Conservation (phyloP, 1,140 invertebrate genomes). For the Metopolophium dirhodum region DNA sequence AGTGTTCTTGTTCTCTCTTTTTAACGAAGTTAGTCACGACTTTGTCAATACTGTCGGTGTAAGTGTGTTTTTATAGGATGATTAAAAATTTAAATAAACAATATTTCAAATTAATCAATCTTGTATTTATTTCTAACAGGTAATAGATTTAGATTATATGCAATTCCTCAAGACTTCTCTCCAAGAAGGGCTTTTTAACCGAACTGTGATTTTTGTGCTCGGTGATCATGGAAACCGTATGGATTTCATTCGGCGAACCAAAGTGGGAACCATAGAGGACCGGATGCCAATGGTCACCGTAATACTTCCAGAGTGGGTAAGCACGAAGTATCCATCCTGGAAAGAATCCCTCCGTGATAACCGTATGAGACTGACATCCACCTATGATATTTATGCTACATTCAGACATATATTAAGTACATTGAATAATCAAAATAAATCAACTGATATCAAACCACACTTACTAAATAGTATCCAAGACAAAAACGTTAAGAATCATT, state of each 20-base stretch:
- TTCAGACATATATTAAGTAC: constrained; percentile 68
- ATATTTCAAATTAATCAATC: neutral
- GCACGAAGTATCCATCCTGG: constrained; percentile 65
- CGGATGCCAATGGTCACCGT: constrained; percentile 73
- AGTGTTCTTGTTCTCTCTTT: constrained; percentile 64
- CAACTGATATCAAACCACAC: constrained; percentile 60
- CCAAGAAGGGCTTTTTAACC: constrained; percentile 63
- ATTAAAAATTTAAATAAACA: neutral
- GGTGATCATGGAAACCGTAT: constrained; percentile 70
- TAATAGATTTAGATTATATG: constrained; percentile 65
- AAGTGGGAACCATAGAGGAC: constrained; percentile 73
- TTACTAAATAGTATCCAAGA: constrained; percentile 63
- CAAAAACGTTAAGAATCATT: constrained; percentile 59
- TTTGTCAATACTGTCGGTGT: constrained; percentile 64
- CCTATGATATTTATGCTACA: constrained; percentile 73
- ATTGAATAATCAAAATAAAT: constrained; percentile 34
- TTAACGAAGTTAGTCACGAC: constrained; percentile 67
- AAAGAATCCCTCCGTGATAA: constrained; percentile 67
- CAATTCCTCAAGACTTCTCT: constrained; percentile 62
- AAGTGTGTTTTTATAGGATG: constrained; percentile 32
- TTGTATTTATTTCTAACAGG: constrained; percentile 57
- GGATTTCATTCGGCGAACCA: constrained; percentile 71
- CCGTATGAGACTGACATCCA: constrained; percentile 66
- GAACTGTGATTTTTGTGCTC: constrained; percentile 66
- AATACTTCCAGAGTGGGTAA: constrained; percentile 70